Evolutionary conservation across 2,888 invertebrate species (phyloP), one percentile per base, ranked within the genome.

Genomic region (Habroteleia sp.): DNA sequence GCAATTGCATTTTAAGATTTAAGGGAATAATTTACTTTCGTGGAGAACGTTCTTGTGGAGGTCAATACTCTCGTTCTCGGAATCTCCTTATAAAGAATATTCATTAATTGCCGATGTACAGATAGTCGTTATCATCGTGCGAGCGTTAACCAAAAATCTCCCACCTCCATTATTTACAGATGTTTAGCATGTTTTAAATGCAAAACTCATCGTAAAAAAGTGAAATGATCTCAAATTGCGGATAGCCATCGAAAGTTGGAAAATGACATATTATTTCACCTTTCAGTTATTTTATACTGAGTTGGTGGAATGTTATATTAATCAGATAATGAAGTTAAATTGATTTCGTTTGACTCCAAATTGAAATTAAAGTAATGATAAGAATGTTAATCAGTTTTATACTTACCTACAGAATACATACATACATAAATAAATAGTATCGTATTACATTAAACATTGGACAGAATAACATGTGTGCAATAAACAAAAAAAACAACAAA

Each of bases 11-110:
- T 60, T 60, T 46, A 46, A 60, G 60, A 66, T 73, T 73, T 66
- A 54, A 73, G 56, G 66, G 60, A 60, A 73, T 73, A 46, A 60
- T 73, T 73, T 66, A 66, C 73, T 73, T 73, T 73, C 73, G 44
- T 66, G 65, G 60, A 35, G 69, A 62, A 39, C 69, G 69, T 54
- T 52, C 10, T 23, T 58, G 2, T 6, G 8, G 35, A 44, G 73
- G 58, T 73, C 60, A 63, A 56, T 33, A 65, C 33, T 63, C 71
- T 7, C 16, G 27, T 54, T 54, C 52, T 52, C 14, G 13, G 41
- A 37, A 69, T 69, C 60, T 52, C 17, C 48, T 56, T 72, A 72
- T 63, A 42, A 50, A 56, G 72, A 56, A 72, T 48, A 56, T 72
- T 63, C 72, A 72, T 72, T 72, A 72, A 42, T 41, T 42, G 39